Percentiles rank a stretch among this genome's conserved stretches.
These are phyloP conservation scores for Protodeltote pygarga DNA, from an alignment of 2,888 invertebrate species.

Conservation along the genomic window DNA sequence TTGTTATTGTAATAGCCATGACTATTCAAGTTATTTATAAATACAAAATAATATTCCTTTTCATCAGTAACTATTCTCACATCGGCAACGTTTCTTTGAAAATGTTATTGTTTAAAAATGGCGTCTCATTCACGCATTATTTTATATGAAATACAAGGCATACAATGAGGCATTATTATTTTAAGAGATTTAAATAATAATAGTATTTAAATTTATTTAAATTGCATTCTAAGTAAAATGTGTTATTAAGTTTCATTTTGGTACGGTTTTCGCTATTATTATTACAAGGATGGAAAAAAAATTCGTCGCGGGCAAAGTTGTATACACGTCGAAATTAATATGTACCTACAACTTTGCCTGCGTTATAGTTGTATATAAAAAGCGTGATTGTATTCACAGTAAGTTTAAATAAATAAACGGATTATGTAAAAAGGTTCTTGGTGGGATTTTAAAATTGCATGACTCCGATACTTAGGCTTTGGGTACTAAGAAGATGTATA, in stretches of 20 bases:
- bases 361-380: too few species aligned
- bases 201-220: conserved; percentile 13
- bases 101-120: conserved; percentile 2
- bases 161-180: too few species aligned
- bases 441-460: conserved; percentile 28
- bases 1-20: too few species aligned
- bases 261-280: too few species aligned
- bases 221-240: too few species aligned
- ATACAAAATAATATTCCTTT: not conserved
- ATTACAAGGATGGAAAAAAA: too few species aligned
- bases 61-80: not conserved
- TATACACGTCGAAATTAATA: too few species aligned
- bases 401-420: conserved; percentile 11
- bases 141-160: conserved; percentile 2
- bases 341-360: too few species aligned
- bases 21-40: not conserved
- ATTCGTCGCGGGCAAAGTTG: too few species aligned
- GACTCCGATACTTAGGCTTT: conserved; percentile 14
- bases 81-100: not conserved
- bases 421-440: conserved; percentile 9
- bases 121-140: conserved; percentile 3
- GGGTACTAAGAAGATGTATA: conserved; percentile 8
- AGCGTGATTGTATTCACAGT: not conserved
- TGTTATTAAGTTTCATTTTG: too few species aligned
- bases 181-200: too few species aligned